Evolutionary conservation across 2,797 vertebrate species (phyloP).

Genomic region (Oreonectes daqikongensis): DNA sequence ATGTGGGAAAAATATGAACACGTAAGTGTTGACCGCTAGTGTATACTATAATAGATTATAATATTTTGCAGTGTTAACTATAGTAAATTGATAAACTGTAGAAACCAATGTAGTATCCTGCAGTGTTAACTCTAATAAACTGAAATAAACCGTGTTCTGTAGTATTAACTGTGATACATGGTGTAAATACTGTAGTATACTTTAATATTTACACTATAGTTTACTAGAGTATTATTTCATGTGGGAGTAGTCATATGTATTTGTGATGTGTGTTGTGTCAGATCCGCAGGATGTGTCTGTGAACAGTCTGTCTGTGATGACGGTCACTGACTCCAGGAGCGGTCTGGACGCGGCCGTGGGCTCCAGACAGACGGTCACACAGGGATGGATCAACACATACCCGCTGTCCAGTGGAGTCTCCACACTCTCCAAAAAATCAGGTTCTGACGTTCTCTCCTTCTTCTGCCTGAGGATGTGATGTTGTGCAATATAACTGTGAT

Average conservation of each 20-base stretch:
- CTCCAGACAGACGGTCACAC: slow-evolving; percentile 89
- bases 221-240: too few relatives aligned
- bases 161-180: too few relatives aligned
- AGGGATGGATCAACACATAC: slow-evolving; percentile 98
- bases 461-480: background rate
- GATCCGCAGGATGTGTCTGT: slow-evolving; percentile 91
- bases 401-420: slow-evolving; percentile 96
- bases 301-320: slow-evolving; percentile 81
- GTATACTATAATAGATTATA: too few relatives aligned
- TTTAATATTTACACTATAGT: too few relatives aligned
- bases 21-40: too few relatives aligned
- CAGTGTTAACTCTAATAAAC: too few relatives aligned
- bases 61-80: too few relatives aligned
- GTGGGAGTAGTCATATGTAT: background rate
- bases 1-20: too few relatives aligned
- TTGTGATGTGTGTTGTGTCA: slow-evolving; percentile 57
- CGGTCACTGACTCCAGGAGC: slow-evolving; percentile 82
- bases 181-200: too few relatives aligned
- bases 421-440: slow-evolving; percentile 98
- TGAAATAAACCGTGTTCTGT: too few relatives aligned
- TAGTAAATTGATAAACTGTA: too few relatives aligned
- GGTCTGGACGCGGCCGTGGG: slow-evolving; percentile 88
- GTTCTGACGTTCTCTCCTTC: slow-evolving; percentile 62
- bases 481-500: background rate
- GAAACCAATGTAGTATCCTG: too few relatives aligned